These are phyloP conservation scores for Notocelia uddmanniana DNA, from an alignment of 2,888 invertebrate genomes.

Conservation along the genomic window DNA sequence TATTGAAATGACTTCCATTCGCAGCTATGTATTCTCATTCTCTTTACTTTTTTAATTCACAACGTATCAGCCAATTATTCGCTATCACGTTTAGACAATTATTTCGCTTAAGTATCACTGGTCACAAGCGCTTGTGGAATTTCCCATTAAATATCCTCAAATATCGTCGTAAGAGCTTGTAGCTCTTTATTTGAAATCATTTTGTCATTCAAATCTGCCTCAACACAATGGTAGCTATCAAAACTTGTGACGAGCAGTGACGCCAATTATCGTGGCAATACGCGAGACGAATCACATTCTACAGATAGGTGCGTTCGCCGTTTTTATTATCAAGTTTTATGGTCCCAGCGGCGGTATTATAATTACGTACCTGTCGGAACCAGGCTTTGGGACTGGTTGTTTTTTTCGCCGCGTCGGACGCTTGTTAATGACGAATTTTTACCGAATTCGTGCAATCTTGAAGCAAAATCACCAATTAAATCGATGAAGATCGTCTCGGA, in stretches of 20 bases:
- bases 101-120: constrained; percentile 6
- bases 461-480: constrained; percentile 23
- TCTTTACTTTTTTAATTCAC: constrained; percentile 1
- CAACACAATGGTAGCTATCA: background rate
- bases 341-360: constrained; percentile 44
- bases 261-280: constrained; percentile 6
- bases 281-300: constrained; percentile 24
- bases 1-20: constrained; percentile 1
- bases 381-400: constrained; percentile 46
- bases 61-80: constrained; percentile 7
- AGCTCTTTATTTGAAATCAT: background rate
- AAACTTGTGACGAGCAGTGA: constrained; percentile 19
- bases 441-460: constrained; percentile 37
- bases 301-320: constrained; percentile 50
- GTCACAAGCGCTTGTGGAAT: background rate
- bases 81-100: constrained; percentile 1
- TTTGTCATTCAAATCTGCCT: background rate
- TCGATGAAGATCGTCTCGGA: background rate
- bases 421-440: constrained; percentile 42
- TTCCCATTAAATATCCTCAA: constrained; percentile 1
- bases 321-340: constrained; percentile 51
- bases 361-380: constrained; percentile 47
- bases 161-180: background rate
- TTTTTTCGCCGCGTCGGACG: constrained; percentile 35
- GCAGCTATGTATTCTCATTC: background rate